Evolutionary conservation across 2,113 vertebrate genomes (phyloP).

Genomic region (Pituophis catenifer): DNA sequence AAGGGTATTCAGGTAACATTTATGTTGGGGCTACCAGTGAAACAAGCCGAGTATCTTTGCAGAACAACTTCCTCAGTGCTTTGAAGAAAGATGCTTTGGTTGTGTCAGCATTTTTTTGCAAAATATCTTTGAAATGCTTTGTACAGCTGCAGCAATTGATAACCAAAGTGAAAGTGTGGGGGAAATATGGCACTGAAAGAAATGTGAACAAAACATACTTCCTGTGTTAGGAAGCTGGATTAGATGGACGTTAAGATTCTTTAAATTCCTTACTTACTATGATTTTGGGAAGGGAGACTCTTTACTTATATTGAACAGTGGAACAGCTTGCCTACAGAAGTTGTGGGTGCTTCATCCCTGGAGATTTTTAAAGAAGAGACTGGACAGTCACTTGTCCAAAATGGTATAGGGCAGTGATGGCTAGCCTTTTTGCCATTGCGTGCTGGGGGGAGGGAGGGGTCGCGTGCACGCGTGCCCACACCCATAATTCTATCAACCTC

Average conservation of each 20-base stretch:
- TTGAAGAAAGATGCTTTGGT: background rate
- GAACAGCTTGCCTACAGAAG: no score
- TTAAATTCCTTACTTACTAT: background rate
- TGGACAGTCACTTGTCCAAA: no score
- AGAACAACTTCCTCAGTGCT: background rate
- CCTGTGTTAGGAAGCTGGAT: background rate
- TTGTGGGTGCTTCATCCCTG: no score
- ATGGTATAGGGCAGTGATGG: no score
- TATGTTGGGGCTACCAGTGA: background rate
- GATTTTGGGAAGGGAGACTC: background rate
- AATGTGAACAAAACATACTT: background rate
- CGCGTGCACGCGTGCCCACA: no score
- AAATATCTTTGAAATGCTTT: background rate
- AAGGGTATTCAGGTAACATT: background rate
- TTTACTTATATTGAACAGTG: background rate
- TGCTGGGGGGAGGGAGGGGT: no score
- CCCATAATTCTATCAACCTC: no score
- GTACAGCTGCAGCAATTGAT: background rate
- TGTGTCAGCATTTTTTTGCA: background rate
- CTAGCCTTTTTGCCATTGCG: no score
- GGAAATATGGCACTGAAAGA: background rate
- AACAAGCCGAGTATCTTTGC: background rate
- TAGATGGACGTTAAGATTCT: background rate
- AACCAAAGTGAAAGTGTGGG: background rate
- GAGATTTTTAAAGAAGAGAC: no score